These are phyloP conservation scores for Trichopria drosophilae DNA, from an alignment of 2,888 invertebrate species.

Conservation along the genomic window DNA sequence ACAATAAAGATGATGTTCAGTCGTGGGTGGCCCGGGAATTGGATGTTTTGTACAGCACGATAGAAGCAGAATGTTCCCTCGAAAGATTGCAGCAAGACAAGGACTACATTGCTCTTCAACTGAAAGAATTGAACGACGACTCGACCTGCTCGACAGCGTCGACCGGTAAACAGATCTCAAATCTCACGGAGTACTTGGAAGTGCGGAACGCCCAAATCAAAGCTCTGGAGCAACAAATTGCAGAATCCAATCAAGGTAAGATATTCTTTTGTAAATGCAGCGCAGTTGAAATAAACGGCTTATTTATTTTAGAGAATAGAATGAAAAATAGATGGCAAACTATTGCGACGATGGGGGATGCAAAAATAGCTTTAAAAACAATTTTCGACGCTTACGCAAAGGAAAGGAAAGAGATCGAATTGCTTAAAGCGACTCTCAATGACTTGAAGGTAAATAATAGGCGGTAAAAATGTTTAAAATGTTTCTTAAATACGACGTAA, in stretches of 20 bases:
- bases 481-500: neutral
- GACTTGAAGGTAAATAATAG: conserved; percentile 56
- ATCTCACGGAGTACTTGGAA: conserved; percentile 65
- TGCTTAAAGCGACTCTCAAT: conserved; percentile 41
- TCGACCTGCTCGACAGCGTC: conserved; percentile 67
- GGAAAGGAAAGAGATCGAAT: conserved; percentile 58
- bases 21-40: conserved; percentile 76
- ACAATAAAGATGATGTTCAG: conserved; percentile 65
- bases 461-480: conserved; percentile 58
- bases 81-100: conserved; percentile 77
- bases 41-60: conserved; percentile 74
- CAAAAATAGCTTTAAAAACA: conserved; percentile 72
- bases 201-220: conserved; percentile 73
- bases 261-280: conserved; percentile 56
- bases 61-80: conserved; percentile 77
- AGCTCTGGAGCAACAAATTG: conserved; percentile 78
- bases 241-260: conserved; percentile 80
- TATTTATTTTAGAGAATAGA: conserved; percentile 65
- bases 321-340: conserved; percentile 71
- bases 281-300: conserved; percentile 5
- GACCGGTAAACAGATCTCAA: conserved; percentile 44
- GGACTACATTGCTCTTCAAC: conserved; percentile 58
- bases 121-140: conserved; percentile 73
- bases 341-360: conserved; percentile 75
- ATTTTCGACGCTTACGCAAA: conserved; percentile 66